phyloP scores from a whole-genome alignment of 2,888 invertebrate species.

The Microchrysa polita region DNA sequence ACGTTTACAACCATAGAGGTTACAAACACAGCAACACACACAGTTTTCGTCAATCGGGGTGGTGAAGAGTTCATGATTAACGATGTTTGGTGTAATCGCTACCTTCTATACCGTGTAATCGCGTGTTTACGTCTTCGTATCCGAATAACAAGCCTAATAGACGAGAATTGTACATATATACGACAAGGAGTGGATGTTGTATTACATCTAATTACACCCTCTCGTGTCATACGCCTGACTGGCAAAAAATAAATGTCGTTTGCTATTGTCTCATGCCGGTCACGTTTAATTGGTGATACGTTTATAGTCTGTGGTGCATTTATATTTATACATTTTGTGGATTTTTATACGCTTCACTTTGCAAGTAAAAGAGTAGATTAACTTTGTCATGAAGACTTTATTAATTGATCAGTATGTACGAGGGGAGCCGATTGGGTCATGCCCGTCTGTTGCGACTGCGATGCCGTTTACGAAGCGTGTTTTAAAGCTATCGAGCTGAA shows the following conservation, averaged over 20 bases:
- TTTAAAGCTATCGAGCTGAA: too few species aligned
- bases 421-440: too few species aligned
- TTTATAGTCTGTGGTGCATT: too few species aligned
- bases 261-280: neutral
- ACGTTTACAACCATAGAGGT: too few species aligned
- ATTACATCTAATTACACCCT: constrained; percentile 5
- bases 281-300: constrained; percentile 20
- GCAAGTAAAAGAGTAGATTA: too few species aligned
- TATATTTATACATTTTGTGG: too few species aligned
- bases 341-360: too few species aligned
- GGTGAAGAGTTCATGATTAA: constrained; percentile 40
- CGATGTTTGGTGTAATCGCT: constrained; percentile 36
- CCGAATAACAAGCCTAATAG: neutral
- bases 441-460: too few species aligned
- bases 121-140: constrained; percentile 35
- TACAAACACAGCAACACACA: neutral
- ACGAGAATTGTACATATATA: too few species aligned
- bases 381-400: too few species aligned
- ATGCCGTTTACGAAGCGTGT: too few species aligned
- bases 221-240: neutral
- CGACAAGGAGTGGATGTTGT: neutral
- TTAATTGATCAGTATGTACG: too few species aligned
- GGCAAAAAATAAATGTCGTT: neutral
- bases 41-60: constrained; percentile 31
- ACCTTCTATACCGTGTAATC: constrained; percentile 39